These are phyloP conservation scores for Aricia agestis DNA, from an alignment of 1,140 invertebrate species.

Conservation along the genomic window DNA sequence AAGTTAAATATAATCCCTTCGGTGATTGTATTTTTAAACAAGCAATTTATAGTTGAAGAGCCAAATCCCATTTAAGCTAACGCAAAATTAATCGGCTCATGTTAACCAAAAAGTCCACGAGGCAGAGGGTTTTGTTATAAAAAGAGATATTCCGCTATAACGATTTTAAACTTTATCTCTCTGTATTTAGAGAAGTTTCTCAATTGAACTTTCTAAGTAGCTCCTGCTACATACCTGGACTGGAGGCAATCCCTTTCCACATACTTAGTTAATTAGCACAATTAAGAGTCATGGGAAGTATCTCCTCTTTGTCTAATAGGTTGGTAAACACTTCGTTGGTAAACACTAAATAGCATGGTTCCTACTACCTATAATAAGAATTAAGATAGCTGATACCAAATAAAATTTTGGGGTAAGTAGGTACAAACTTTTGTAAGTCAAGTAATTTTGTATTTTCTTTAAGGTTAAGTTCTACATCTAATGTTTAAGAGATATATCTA, in stretches of 20 bases:
- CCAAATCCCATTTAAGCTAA: background rate
- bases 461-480: too few species aligned
- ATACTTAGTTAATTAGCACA: conserved; percentile 3
- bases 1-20: too few species aligned
- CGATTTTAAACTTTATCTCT: background rate
- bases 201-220: background rate
- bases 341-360: too few species aligned
- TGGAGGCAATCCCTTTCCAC: background rate
- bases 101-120: background rate
- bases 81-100: background rate
- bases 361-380: too few species aligned
- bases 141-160: background rate
- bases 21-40: too few species aligned
- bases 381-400: too few species aligned
- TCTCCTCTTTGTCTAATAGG: background rate
- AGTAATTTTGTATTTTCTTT: too few species aligned
- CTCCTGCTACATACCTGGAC: background rate
- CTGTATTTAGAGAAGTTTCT: background rate
- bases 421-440: too few species aligned
- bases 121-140: background rate
- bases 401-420: too few species aligned
- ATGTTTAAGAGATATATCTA: too few species aligned
- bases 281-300: background rate
- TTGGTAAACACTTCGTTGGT: background rate
- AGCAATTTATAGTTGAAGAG: background rate